These are phyloP conservation scores for Uropsilus gracilis DNA, from an alignment of 2,113 vertebrate genomes.

Conservation along the genomic window DNA sequence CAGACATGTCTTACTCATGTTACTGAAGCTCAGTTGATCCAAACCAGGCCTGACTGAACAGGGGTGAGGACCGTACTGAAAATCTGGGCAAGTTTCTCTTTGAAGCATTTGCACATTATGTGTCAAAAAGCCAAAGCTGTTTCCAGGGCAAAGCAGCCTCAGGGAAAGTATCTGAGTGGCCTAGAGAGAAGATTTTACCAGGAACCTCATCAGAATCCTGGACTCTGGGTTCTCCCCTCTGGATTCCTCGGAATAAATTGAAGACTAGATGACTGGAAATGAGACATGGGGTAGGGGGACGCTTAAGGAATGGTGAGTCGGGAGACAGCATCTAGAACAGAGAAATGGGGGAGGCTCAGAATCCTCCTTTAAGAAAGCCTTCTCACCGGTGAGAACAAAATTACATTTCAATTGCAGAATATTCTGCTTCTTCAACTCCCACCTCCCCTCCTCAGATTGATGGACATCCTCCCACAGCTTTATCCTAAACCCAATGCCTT, in stretches of 20 bases:
- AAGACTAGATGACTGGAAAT: neutral
- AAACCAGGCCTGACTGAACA: neutral
- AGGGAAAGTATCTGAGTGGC: neutral
- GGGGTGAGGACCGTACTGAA: neutral
- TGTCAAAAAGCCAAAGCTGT: neutral
- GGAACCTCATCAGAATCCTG: neutral
- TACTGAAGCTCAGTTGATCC: neutral
- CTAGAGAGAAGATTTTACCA: neutral
- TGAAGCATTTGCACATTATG: neutral
- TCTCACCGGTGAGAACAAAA: neutral
- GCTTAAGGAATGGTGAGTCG: neutral
- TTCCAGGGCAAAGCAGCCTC: neutral
- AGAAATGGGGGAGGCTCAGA: neutral
- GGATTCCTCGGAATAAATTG: neutral
- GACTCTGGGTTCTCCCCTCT: neutral
- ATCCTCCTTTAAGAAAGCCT: neutral
- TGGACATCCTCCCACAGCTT: too few relatives aligned
- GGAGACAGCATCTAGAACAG: too few relatives aligned
- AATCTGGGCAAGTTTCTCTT: neutral
- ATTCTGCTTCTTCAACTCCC: neutral
- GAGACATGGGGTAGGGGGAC: neutral
- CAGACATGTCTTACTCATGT: neutral
- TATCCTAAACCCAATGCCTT: too few relatives aligned
- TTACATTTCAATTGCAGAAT: neutral
- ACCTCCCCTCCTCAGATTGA: rapidly evolving